Evolutionary conservation across 2,797 vertebrate species (phyloP), one percentile per base, ranked within the genome.

Genomic region (Moxostoma hubbsi): DNA sequence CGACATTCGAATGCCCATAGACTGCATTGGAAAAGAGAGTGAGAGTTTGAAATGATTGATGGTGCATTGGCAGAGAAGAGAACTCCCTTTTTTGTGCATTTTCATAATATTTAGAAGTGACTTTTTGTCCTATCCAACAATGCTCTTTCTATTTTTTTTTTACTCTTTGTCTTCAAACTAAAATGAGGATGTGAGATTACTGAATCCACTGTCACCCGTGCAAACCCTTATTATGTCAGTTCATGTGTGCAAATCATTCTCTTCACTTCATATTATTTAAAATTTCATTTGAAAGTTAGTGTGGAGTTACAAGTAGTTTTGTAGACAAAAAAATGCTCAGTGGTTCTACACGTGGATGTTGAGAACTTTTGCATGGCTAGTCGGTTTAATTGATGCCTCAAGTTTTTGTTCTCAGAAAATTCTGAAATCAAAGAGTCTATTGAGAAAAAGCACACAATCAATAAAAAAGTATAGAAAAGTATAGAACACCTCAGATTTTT

Each of bases 121-220:
- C 85, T 86, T 86, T 24, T 88, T 88, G 85, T 89, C 85, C 82
- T 46, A n/a, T 67, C 77, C 72, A 62, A 80, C 85, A 75, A 75
- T 63, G 68, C 74, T 84, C 85, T 90, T 88, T 89, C 86, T 83
- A 46, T 82, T 79, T 87, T 80, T 85, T 77, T 85, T 77, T 79
- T 70, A 24, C 75, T 85, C 72, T 92, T 93, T 92, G 90, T 90
- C 83, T 82, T 18, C n/a, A 49, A n/a, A 66, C 86, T 55, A 84
- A 87, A 91, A 89, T 87, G 88, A 88, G 89, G 83, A 86, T 90
- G 86, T 89, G 92, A 89, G 89, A 89, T 83, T 84, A 89, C 85
- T 82, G 89, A 88, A 89, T 81, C 86, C 74, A 83, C 85, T 89
- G 87, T 88, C 88, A 83, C 75, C 67, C 87, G 84, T 83, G 75